A percentile compares a stretch with the other conserved stretches of the same genome.
These are phyloP conservation scores for Anthophora plumipes DNA, from an alignment of 2,888 invertebrate genomes.

Conservation along the genomic window DNA sequence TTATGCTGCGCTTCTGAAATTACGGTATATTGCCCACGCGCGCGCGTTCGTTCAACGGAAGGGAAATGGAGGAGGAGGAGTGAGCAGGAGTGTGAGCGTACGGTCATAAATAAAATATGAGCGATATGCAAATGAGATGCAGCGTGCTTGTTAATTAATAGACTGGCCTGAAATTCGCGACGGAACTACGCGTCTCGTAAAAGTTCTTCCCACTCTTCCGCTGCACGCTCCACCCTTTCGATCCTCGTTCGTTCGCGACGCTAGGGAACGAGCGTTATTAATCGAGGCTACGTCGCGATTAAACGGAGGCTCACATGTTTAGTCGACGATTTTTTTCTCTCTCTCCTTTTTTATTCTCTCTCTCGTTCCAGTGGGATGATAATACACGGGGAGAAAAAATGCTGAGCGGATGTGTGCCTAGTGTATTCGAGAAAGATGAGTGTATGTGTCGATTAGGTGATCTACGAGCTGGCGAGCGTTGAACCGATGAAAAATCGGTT, in stretches of 20 bases:
- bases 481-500: constrained; percentile 33
- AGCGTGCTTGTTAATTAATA: constrained; percentile 57
- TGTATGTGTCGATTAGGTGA: not conserved
- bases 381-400: not conserved
- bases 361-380: not conserved
- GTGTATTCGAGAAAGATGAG: not conserved
- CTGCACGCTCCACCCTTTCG: no score
- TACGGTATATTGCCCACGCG: constrained; percentile 36
- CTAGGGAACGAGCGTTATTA: constrained; percentile 11
- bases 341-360: not conserved
- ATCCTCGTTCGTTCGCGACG: not conserved
- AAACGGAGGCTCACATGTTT: constrained; percentile 5
- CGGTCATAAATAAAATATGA: constrained; percentile 58
- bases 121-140: constrained; percentile 53
- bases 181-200: constrained; percentile 8
- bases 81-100: not conserved
- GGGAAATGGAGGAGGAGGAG: not conserved
- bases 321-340: not conserved
- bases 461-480: not conserved
- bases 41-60: no score
- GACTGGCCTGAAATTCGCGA: constrained; percentile 44
- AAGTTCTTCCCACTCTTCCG: constrained; percentile 1
- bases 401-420: not conserved
- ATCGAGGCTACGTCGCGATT: constrained; percentile 30
- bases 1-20: constrained; percentile 52